Conservation (phyloP, 2,113 vertebrate species). For the Eira barbara region DNA sequence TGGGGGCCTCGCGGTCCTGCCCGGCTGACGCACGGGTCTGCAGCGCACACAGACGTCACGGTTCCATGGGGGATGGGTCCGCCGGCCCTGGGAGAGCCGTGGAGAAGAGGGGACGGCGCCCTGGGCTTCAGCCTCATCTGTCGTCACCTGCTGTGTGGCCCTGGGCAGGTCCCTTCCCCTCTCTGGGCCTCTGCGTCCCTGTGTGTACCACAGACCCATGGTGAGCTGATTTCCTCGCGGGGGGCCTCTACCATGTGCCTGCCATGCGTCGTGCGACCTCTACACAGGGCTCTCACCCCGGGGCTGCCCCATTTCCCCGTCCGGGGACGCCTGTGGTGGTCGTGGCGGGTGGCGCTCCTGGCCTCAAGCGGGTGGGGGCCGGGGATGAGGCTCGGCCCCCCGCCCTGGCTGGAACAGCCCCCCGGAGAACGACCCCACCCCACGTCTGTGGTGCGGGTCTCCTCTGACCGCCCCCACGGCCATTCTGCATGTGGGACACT, state of each 20-base stretch:
- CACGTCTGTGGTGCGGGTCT: neutral
- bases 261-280: neutral
- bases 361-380: neutral
- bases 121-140: accelerated
- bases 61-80: accelerated
- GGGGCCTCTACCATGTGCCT: neutral
- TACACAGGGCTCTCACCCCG: neutral
- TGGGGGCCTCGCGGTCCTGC: accelerated
- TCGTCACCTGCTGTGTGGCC: neutral
- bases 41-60: neutral
- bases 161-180: neutral
- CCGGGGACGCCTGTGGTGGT: neutral
- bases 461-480: neutral
- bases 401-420: accelerated
- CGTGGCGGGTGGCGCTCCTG: neutral
- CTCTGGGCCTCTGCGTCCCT: neutral
- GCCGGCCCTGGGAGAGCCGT: neutral
- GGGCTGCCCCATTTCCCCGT: neutral
- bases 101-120: neutral
- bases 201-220: neutral
- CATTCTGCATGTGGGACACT: neutral
- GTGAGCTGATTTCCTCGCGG: neutral
- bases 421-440: neutral
- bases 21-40: neutral
- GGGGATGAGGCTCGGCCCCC: neutral